Base-by-base conservation (phyloP, 2,888 invertebrate species). In the Diplazon laetatorius region DNA sequence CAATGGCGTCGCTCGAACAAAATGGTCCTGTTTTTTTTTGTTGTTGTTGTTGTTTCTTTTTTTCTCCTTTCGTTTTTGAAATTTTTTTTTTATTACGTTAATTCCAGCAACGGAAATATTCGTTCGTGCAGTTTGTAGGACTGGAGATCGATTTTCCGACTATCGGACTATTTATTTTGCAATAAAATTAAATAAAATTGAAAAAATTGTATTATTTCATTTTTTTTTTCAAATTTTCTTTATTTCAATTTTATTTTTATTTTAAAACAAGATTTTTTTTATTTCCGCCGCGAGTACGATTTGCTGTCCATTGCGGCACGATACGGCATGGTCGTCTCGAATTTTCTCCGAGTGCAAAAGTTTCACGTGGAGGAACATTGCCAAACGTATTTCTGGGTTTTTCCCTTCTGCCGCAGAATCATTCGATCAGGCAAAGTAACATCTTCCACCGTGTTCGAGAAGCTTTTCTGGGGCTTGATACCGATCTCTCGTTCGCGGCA, bases 391-490 rank as follows among this genome's bases (percentile, higher is more conserved):
- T 70, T 65, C 65, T 65, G 20, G 48, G 50, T 76, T 70, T 22
- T 69, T 44, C 69, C n/a, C n/a, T n/a, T n/a, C 76, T 55, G 55
- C 55, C 30, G 30, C 55, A 55, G 30, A 55, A 14, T 14, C 57
- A 65, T 76, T 70, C 76, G 70, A 76, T 70, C 63, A 63, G 12
- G 70, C 65, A 57, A 39, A 52, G 70, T 48, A 57, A n/a, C n/a
- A n/a, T n/a, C n/a, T n/a, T 48, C 25, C 25, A 50, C 48, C n/a
- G 37, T 22, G 44, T 52, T 10, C 39, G 39, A 22, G 52, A 12
- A 16, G 74, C 59, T 42, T 42, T 18, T 52, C 68, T 66, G 68
- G 68, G 60, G 55, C n/a, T n/a, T n/a, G 10, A 44, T 10, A 44
- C 16, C 44, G 44, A 46, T 55, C 30, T 30, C 16, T 16, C 30